phyloP scores from a whole-genome alignment of 2,888 invertebrate species.

The Nasonovia ribisnigri region DNA sequence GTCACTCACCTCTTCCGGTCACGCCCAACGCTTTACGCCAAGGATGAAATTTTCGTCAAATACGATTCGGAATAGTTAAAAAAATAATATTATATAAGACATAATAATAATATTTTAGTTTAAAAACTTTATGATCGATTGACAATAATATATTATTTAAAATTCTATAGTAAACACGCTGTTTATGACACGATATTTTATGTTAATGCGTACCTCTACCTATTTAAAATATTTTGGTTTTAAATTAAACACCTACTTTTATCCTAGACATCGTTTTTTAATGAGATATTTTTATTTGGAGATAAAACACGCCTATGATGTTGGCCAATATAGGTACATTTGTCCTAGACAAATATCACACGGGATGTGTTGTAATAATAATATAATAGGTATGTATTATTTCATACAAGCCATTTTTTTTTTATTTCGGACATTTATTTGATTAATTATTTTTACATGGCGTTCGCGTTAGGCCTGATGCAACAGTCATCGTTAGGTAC shows the following conservation, averaged over 20 bases:
- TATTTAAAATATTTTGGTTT: background rate
- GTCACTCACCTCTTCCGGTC: conserved; percentile 62
- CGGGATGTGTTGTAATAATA: too few species aligned
- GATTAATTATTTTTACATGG: too few species aligned
- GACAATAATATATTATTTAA: background rate
- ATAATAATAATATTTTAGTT: background rate
- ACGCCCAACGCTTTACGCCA: conserved; percentile 19
- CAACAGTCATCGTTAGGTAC: too few species aligned
- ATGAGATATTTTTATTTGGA: too few species aligned
- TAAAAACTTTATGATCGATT: background rate
- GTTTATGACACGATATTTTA: background rate
- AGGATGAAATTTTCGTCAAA: conserved; percentile 37
- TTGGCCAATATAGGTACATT: too few species aligned
- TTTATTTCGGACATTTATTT: too few species aligned
- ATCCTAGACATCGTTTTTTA: background rate
- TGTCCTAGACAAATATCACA: background rate
- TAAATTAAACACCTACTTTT: background rate
- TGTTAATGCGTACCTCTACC: background rate
- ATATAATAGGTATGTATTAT: too few species aligned
- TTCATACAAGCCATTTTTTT: too few species aligned
- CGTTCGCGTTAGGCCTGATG: too few species aligned
- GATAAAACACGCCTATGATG: too few species aligned
- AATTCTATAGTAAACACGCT: background rate
- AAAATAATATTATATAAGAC: background rate
- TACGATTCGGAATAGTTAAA: background rate